Conservation (phyloP, 1,140 invertebrate genomes). For the Hylyphantes graminicola region DNA sequence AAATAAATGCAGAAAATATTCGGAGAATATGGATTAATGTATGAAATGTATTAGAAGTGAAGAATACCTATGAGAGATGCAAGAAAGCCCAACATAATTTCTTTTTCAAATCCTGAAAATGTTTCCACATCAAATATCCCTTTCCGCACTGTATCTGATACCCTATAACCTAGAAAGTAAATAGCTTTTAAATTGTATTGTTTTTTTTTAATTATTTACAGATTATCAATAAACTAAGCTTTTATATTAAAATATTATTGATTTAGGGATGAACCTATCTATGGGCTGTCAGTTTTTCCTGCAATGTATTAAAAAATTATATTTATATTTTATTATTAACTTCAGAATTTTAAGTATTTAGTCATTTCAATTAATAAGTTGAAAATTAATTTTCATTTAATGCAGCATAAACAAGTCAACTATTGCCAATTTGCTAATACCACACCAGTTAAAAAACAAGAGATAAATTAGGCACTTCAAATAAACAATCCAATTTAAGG, state of each 20-base stretch:
- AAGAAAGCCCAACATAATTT: slow-evolving; percentile 92
- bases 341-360: too few relatives aligned
- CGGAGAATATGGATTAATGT: not conserved
- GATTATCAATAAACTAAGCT: too few relatives aligned
- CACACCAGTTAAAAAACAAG: not conserved
- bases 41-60: not conserved
- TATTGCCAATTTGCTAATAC: too few relatives aligned
- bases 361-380: too few relatives aligned
- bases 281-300: too few relatives aligned
- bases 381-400: too few relatives aligned
- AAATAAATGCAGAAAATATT: not conserved
- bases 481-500: too few relatives aligned
- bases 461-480: not conserved
- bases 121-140: slow-evolving; percentile 90
- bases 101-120: slow-evolving; percentile 84
- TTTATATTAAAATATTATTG: too few relatives aligned
- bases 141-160: slow-evolving; percentile 99
- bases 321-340: not conserved
- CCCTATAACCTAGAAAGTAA: slow-evolving; percentile 82
- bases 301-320: not conserved
- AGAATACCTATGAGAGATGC: slow-evolving; percentile 77
- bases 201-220: too few relatives aligned
- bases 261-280: too few relatives aligned
- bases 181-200: too few relatives aligned
- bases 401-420: too few relatives aligned